Base-by-base conservation (phyloP, 2,888 invertebrate genomes). In the Agrenia bidenticulata region DNA sequence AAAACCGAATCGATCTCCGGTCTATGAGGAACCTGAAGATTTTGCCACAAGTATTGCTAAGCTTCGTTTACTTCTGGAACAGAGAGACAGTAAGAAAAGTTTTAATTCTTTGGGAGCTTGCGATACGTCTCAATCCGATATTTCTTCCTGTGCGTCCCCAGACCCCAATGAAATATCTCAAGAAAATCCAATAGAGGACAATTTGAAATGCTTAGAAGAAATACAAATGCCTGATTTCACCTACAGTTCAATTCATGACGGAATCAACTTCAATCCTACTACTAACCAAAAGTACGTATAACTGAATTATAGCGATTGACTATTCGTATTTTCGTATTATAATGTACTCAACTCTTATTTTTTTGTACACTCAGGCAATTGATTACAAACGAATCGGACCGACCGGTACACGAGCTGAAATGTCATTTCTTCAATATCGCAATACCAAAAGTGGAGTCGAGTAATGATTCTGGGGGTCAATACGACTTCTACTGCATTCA, bases 21-120 rank as follows among this genome's bases (percentile, higher is more conserved):
- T 88, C 77, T 88, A 88, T 78, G 88, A 89, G 78, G 89, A 88
- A 77, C 84, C 86, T 0, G 87, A 87, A 0, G 88, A 88, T 79
- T 84, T 89, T 57, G 87, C 88, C 63, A 85, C 87, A 65, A 87
- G 87, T 76, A 88, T 88, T 77, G 88, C 88, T 53, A 87, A 87
- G 78, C 80, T 88, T 56, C 80, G 88, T 57, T 85, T 84, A 55
- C 79, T 88, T 74, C 80, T 88, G 72, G 86, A 87, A 76, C 87
- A 88, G 72, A 83, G 74, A 39, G 73, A 74, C 19, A 70, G 76
- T 53, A 74, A 70, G 55, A 69, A 69, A 37, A 70, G 71, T 61
- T 59, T 75, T 13, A 64, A 67, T 7, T 37, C 39, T 11, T 32
- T 32, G 32, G 32, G 32, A 11, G 11, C 32, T 32, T 4, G 11